Base-by-base conservation (phyloP, 1,140 invertebrate species). In the Varroa destructor region DNA sequence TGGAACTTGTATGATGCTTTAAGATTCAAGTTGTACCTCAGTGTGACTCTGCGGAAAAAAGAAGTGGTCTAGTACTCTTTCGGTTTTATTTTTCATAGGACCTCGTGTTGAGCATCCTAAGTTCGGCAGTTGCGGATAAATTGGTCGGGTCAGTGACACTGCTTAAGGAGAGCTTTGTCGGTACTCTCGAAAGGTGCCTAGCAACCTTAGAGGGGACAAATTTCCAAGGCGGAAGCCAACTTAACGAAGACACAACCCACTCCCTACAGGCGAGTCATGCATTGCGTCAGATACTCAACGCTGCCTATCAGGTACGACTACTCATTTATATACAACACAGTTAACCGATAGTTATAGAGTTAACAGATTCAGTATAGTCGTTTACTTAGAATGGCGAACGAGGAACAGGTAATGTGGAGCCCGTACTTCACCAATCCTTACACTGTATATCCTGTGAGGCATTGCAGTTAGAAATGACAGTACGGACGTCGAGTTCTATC, bases 71-170 rank as follows among this genome's bases (percentile, higher is more conserved):
- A 8, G 3, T 51, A 51, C 46, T 3, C 46, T 51, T 51, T 51
- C 25, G 25, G 46, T 8, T 51, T 8, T 51, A 8, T 8, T 8
- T 51, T 51, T 40, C 12, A 12, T 88, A 91, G 76, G 86, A 86
- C 79, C 79, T 85, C 67, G 87, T 93, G 6, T 80, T 93, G 0
- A 82, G 83, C 1, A 84, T 84, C 73, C 79, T 94, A 14, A 90
- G 89, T 74, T 85, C 85, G 73, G 86, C 86, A 72, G 88, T 94
- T 2, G 90, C 88, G 25, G 83, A 85, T 70, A 87, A 91, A 78
- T 80, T 94, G 40, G 86, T 90, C 3, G 85, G 85, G 56, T 91
- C 89, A 12, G 86, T 94, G 0, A 86, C 91, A 75, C 88, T 88
- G 77, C 81, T 93, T 6, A 84, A 87, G 73, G 89, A 92, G 61